phyloP scores from a whole-genome alignment of 37 sponge, comb jelly and placozoan genomes.

The Mnemiopsis leidyi region DNA sequence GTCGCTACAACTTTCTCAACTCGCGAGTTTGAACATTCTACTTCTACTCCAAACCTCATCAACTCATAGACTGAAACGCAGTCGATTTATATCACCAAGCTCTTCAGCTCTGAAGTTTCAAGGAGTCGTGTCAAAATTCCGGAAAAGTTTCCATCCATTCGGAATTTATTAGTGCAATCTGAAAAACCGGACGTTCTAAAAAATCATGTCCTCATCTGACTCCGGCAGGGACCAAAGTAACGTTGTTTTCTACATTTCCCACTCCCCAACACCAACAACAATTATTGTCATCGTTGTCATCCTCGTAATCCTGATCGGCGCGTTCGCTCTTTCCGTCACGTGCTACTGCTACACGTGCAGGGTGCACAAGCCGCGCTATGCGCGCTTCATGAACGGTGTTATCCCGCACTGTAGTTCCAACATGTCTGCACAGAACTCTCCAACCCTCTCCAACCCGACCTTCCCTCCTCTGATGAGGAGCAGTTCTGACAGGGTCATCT shows the following conservation, averaged over 20 bases:
- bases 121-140: too few relatives aligned
- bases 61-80: too few relatives aligned
- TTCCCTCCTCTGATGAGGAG: neutral
- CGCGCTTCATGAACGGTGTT: neutral
- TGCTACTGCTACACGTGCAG: constrained; percentile 38
- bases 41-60: too few relatives aligned
- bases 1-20: too few relatives aligned
- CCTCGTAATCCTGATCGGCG: neutral
- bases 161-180: too few relatives aligned
- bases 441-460: neutral
- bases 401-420: neutral
- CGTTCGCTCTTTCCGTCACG: neutral
- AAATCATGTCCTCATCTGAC: neutral
- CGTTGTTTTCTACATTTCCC: neutral
- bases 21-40: too few relatives aligned
- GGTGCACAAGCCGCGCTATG: neutral
- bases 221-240: neutral
- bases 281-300: constrained; percentile 2
- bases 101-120: too few relatives aligned
- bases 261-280: neutral
- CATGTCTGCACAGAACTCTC: neutral
- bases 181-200: too few relatives aligned
- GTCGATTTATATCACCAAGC: too few relatives aligned
- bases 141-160: too few relatives aligned
- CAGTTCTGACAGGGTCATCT: neutral